Percentiles rank a stretch among this genome's conserved stretches.
Evolutionary conservation across 1,140 invertebrate species (phyloP).

Genomic region (Anastatus disparis): DNA sequence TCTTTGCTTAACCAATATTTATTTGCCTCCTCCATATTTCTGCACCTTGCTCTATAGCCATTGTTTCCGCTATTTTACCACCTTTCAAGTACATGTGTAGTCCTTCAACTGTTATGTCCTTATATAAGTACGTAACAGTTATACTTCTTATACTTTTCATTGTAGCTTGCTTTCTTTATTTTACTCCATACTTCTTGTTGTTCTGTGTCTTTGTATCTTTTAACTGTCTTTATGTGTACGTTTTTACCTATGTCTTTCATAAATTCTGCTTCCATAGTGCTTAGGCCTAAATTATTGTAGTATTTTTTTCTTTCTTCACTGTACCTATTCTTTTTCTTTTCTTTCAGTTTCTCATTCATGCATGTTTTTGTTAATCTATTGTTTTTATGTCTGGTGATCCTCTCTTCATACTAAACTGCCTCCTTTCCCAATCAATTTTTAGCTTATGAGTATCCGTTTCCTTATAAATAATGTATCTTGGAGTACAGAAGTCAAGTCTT

Average conservation of each 20-base stretch:
- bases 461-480: no score
- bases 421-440: background rate
- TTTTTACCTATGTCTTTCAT: background rate
- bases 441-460: background rate
- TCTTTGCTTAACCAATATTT: background rate
- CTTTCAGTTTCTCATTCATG: background rate
- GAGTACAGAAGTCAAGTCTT: no score
- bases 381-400: background rate
- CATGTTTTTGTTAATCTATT: background rate
- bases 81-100: background rate
- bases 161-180: background rate
- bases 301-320: no score
- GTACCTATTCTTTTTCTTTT: background rate
- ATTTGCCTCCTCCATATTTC: background rate
- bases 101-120: background rate
- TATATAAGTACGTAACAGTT: background rate
- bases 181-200: background rate
- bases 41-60: background rate
- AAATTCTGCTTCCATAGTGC: background rate
- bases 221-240: background rate
- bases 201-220: background rate
- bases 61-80: background rate
- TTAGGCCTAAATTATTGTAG: no score
- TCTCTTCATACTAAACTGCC: background rate
- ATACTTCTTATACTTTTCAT: background rate